Evolutionary conservation across 2,113 vertebrate species (phyloP), one percentile per base, ranked within the genome.

Genomic region (Trochalopteron elliotii): DNA sequence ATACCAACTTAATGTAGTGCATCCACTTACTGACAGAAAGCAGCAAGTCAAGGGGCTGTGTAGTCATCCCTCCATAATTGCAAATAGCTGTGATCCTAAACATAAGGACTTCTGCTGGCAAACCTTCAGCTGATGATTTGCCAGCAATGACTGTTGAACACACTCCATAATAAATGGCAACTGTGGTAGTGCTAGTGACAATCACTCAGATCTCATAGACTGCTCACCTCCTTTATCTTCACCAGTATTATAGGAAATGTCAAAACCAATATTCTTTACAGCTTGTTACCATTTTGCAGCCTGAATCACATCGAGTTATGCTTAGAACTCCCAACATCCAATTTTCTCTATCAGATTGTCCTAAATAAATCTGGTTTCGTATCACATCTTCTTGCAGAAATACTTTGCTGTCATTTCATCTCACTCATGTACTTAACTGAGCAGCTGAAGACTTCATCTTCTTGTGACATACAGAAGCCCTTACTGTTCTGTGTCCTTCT

Each of bases 281-380:
- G 77, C 84, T 86, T 83, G 71, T 70, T 93, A 80, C 83, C 76
- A 61, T 95, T 96, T 95, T 90, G 63, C 59, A 68, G 90, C 89
- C 75, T 93, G 81, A 97, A 92, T 96, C 89, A 24, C 13, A 49
- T 49, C 7, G 23, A 49, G 47, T 49, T 49, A 49, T 49, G 47
- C 47, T 49, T 49, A 49, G 23, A 49, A 89, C 90, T 96, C 96
- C 65, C 87, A 79, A 45, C 92, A 96, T 93, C 97, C 94, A 90
- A 14, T 98, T 97, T 97, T 97, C 93, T 96, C 78, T 92, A 95
- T 96, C 95, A 94, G 96, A 94, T 92, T 91, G 80, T 87, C 83
- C 88, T 88, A 96, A 97, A 97, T 95, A 96, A 96, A 97, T 97
- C 93, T 95, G 84, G 55, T 95, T 97, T 94, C 60, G 23, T 76